phyloP scores from a whole-genome alignment of 1,140 invertebrate species.

The Sycophaga agraensis region DNA sequence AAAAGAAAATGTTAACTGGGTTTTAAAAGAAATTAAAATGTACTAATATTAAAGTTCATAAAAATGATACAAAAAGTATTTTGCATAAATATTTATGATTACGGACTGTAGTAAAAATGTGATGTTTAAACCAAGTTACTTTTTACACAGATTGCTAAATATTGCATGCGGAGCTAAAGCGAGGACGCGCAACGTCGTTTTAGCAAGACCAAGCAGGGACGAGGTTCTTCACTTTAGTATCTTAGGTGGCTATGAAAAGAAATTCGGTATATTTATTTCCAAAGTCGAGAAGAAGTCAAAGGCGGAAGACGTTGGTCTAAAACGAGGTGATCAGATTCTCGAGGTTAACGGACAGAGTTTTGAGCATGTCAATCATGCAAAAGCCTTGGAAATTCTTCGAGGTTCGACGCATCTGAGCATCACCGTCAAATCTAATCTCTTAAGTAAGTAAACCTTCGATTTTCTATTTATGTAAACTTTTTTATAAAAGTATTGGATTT shows the following conservation, averaged over 20 bases:
- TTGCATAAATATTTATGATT: too few species aligned
- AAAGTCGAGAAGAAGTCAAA: conserved; percentile 91
- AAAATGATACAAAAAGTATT: too few species aligned
- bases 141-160: conserved; percentile 71
- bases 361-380: conserved; percentile 84
- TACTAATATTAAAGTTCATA: too few species aligned
- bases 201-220: conserved; percentile 87
- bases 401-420: conserved; percentile 95
- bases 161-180: conserved; percentile 97
- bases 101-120: too few species aligned
- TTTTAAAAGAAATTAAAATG: too few species aligned
- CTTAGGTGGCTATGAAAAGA: conserved; percentile 87
- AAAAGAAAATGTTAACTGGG: too few species aligned
- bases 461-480: too few species aligned
- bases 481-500: neutral
- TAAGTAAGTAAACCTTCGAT: conserved; percentile 65
- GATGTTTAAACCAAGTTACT: neutral
- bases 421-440: conserved; percentile 95
- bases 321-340: conserved; percentile 94
- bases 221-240: conserved; percentile 93
- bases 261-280: conserved; percentile 92
- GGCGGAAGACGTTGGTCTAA: conserved; percentile 94
- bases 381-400: conserved; percentile 88
- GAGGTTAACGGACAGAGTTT: conserved; percentile 98
- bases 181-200: conserved; percentile 83